Percentiles rank a stretch among this genome's conserved stretches.
phyloP scores from a whole-genome alignment of 2,113 vertebrate genomes.

The Aramus guarauna region DNA sequence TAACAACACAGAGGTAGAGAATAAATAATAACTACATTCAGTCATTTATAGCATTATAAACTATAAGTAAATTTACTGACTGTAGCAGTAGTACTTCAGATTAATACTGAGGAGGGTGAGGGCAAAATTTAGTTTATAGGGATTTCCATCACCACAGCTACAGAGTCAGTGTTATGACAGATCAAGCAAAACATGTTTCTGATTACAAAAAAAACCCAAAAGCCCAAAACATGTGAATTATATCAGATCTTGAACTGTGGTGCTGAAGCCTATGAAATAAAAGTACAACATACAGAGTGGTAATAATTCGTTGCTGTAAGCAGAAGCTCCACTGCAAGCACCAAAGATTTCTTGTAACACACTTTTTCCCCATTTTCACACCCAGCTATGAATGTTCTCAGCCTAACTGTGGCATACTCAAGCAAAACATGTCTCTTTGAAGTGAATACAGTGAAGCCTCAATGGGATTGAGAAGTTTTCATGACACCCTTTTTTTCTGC shows the following conservation, averaged over 20 bases:
- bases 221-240: neutral
- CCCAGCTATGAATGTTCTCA: neutral
- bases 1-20: neutral
- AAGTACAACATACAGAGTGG: neutral
- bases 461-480: neutral
- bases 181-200: neutral
- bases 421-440: neutral
- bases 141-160: neutral
- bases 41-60: neutral
- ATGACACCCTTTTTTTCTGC: neutral
- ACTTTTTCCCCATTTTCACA: neutral
- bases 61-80: neutral
- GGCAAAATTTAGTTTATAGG: neutral
- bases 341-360: neutral
- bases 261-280: neutral
- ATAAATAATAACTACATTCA: neutral
- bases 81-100: neutral
- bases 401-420: neutral
- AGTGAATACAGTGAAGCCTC: neutral
- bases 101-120: neutral
- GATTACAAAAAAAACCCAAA: neutral
- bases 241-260: neutral
- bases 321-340: neutral
- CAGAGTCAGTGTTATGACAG: neutral
- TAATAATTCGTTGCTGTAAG: neutral